Base-by-base conservation (phyloP, 1,140 invertebrate genomes). In the Gryon sp. region DNA sequence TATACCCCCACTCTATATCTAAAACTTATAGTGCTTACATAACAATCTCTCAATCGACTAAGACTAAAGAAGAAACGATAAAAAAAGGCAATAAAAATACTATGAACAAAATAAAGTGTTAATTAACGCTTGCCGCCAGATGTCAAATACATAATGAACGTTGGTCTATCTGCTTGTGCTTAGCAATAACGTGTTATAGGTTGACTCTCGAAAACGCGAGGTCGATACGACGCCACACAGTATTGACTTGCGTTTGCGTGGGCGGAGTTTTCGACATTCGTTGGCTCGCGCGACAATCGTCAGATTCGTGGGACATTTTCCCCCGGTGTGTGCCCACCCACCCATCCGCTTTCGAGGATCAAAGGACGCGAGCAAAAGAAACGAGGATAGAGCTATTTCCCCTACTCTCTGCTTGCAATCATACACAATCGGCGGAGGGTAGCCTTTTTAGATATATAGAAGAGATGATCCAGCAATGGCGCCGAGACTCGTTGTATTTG, bases 401-500 rank as follows among this genome's bases (percentile, higher is more conserved):
- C 70, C 72, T 72, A 63, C 68, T 59, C 46, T 48, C n/a, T n/a
- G n/a, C n/a, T n/a, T n/a, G n/a, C n/a, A n/a, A n/a, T n/a, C n/a
- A n/a, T n/a, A n/a, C 28, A 11, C 66, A 45, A 1, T 55, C 65
- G 12, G 52, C n/a, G n/a, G n/a, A n/a, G n/a, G 57, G 45, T 20
- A 26, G 20, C 45, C n/a, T n/a, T 70, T 57, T 41, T 80, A 85
- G 84, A 86, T 83, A 82, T n/a, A n/a, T n/a, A n/a, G n/a, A n/a
- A 83, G 83, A 84, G 82, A 80, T 84, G 84, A 84, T 53, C 80
- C 83, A 87, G 86, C 87, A 89, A 89, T 89, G 87, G 87, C 87
- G 87, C 70, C 85, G 79, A 81, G 86, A 88, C 86, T 88, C 88
- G 86, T 88, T 87, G 83, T 88, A 88, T 88, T 88, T 81, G 82